Percentiles rank a stretch among this genome's conserved stretches.
phyloP scores from a whole-genome alignment of 2,888 invertebrate species.

The Synanthedon myopaeformis region DNA sequence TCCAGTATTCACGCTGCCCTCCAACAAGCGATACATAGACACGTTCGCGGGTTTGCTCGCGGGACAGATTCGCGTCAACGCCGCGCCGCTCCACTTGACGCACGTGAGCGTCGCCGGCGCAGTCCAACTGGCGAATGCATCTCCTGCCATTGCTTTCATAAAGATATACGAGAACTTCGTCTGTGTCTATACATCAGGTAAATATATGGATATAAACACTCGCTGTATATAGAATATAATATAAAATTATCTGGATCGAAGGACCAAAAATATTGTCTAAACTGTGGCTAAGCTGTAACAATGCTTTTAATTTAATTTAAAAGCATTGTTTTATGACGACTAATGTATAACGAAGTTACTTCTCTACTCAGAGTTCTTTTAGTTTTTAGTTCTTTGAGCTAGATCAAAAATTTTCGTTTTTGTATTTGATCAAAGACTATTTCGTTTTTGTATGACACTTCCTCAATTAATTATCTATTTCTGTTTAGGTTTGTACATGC shows the following conservation, averaged over 20 bases:
- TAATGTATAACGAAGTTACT: no score
- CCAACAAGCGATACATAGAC: conserved; percentile 79
- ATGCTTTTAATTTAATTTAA: no score
- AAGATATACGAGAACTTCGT: conserved; percentile 93
- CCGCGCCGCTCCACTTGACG: conserved; percentile 86
- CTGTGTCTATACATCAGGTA: conserved; percentile 88
- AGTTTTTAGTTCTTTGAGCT: no score
- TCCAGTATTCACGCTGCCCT: conserved; percentile 55
- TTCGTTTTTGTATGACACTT: conserved; percentile 8
- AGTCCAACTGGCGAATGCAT: conserved; percentile 73
- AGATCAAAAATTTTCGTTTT: neutral
- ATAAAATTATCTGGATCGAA: no score
- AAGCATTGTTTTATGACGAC: no score
- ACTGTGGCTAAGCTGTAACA: no score
- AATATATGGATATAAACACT: conserved; percentile 4
- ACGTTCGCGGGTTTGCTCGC: conserved; percentile 92
- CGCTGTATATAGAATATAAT: no score
- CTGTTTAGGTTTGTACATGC: conserved; percentile 74
- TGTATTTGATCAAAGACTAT: neutral
- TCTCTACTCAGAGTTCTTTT: no score
- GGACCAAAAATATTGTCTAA: no score
- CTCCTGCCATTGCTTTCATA: conserved; percentile 79
- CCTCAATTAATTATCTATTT: neutral
- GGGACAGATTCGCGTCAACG: conserved; percentile 89
- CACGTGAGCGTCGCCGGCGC: conserved; percentile 88